Conservation (phyloP, 92 coral and sea anemone species). For the Porites cylindrica region DNA sequence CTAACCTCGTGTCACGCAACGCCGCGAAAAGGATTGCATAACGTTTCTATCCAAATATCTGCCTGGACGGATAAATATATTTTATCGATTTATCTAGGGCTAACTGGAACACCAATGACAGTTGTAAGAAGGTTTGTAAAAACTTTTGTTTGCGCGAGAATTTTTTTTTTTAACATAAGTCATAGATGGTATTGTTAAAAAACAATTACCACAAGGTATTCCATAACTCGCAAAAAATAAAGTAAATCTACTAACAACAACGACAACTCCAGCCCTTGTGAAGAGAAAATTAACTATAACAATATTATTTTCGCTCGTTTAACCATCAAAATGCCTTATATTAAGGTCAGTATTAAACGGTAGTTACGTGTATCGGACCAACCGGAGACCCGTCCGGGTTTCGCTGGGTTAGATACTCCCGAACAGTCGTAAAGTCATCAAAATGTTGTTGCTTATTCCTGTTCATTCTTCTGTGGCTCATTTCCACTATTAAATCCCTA, state of each 20-base stretch:
- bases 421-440: slow-evolving; percentile 98
- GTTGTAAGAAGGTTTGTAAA: not conserved
- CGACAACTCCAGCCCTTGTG: not conserved
- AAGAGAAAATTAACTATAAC: not conserved
- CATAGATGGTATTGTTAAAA: not conserved
- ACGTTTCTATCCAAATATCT: not conserved
- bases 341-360: slow-evolving; percentile 59
- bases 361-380: slow-evolving; percentile 97
- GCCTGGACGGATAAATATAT: too few species aligned
- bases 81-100: not conserved
- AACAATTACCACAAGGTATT: not conserved
- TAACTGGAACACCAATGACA: not conserved
- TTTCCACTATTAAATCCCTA: slow-evolving; percentile 87
- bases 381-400: slow-evolving; percentile 85
- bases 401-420: slow-evolving; percentile 91
- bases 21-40: not conserved
- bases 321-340: not conserved
- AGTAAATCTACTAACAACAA: not conserved
- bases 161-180: not conserved
- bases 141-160: not conserved
- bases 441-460: slow-evolving; percentile 74
- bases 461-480: slow-evolving; percentile 91
- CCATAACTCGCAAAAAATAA: not conserved
- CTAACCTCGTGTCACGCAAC: not conserved
- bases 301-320: not conserved